Evolutionary conservation across 2,888 invertebrate genomes (phyloP).

Genomic region (Seira ritae): DNA sequence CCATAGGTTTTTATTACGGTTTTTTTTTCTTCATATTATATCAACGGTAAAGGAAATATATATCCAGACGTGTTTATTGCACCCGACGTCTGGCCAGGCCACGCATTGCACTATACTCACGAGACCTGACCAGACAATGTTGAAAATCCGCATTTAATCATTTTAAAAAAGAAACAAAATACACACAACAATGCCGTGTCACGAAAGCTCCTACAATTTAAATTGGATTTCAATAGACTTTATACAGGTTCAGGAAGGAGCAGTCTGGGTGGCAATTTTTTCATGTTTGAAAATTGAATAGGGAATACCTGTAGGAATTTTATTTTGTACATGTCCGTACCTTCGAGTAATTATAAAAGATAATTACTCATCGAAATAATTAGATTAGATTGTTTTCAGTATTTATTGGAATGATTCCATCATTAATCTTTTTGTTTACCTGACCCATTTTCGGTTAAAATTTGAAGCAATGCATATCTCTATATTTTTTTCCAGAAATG

Average conservation of each 20-base stretch:
- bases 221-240: background rate
- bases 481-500: conserved; percentile 6
- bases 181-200: background rate
- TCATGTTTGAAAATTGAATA: no score
- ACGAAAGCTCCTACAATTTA: background rate
- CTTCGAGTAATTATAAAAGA: background rate
- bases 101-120: background rate
- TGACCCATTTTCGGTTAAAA: no score
- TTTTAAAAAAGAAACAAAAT: background rate
- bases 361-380: conserved; percentile 13
- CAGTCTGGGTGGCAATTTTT: background rate
- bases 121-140: conserved; percentile 12
- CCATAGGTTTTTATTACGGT: background rate
- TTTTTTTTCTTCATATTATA: background rate
- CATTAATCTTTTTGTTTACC: background rate
- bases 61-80: conserved; percentile 44
- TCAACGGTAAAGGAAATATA: conserved; percentile 21
- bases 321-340: no score
- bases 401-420: background rate
- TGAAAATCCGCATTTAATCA: background rate
- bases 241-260: background rate
- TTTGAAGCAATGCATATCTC: no score
- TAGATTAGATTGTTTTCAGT: background rate
- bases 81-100: conserved; percentile 24
- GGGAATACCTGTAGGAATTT: no score